Evolutionary conservation across 2,888 invertebrate genomes (phyloP), one percentile per base, ranked within the genome.

Genomic region (Calliopum simillimum): DNA sequence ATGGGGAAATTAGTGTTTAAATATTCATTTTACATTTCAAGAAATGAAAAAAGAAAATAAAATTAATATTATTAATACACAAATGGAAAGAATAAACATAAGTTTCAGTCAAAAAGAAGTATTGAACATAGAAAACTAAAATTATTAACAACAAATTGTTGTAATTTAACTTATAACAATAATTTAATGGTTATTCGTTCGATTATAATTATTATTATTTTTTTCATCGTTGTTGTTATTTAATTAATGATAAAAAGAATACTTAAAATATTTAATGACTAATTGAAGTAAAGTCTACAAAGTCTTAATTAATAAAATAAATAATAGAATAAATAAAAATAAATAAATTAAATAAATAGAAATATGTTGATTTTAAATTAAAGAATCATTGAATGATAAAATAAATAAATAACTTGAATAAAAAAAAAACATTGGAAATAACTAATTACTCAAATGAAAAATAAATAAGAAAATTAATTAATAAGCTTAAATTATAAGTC

Each of bases 191-290:
- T 33, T 51, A 41, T 51, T 33, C 4, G 25, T 21, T 58, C 11
- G 55, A 16, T 49, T 49, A 59, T 41, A 43, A 51, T 49, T 44
- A 33, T 21, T n/a, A 47, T 43, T 64, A n/a, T 51, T 44, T 58
- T 66, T 33, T 19, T 33, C 25, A 13, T 46, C 44, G 19, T 23
- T 61, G 21, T 21, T 61, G 3, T 61, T 46, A 2, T 61, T 21
- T 21, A 44, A 44, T 43, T 61, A 11, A 61, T 61, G 1, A 11
- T 80, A 80, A 77, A 74, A 71, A 77, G 77, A 75, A 78, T 75
- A 76, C 82, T 82, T 83, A 82, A 82, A 79, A 80, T 83, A 83
- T 81, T 83, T 83, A 83, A 82, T 83, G 84, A 83, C 84, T 83
- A 83, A 79, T 80, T 81, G 81, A 81, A 81, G 76, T 75, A 61